Percentiles rank a stretch among this genome's conserved stretches.
Evolutionary conservation across 2,113 vertebrate genomes (phyloP).

Genomic region (Onychorhynchus coronatus): DNA sequence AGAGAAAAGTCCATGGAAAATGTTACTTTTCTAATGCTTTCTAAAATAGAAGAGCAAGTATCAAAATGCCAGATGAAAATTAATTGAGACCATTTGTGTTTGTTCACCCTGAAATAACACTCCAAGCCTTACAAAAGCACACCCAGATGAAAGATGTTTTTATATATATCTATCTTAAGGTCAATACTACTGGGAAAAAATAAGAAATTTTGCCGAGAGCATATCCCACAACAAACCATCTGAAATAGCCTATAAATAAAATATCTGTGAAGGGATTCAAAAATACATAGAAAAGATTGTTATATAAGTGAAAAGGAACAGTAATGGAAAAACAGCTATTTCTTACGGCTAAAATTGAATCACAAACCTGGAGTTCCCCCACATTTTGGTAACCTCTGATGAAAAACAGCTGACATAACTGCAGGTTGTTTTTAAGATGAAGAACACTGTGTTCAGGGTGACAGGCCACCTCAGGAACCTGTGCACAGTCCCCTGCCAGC

Average conservation of each 20-base stretch:
- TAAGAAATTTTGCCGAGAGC: constrained; percentile 55
- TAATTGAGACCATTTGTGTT: constrained; percentile 38
- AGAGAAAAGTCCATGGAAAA: constrained; percentile 46
- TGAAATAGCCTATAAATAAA: constrained; percentile 75
- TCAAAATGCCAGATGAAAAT: constrained; percentile 34
- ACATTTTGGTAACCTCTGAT: constrained; percentile 50
- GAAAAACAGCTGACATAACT: neutral
- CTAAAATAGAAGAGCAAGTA: neutral
- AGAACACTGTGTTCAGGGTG: neutral
- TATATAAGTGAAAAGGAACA: constrained; percentile 36
- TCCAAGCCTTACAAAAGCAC: constrained; percentile 42
- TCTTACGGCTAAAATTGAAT: constrained; percentile 57
- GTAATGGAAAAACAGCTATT: constrained; percentile 61
- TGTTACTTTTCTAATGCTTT: neutral
- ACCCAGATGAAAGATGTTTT: constrained; percentile 32
- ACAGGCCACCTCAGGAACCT: neutral
- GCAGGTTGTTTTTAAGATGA: neutral
- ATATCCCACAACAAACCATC: constrained; percentile 64
- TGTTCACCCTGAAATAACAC: constrained; percentile 32
- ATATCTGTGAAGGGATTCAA: constrained; percentile 52
- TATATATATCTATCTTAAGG: neutral
- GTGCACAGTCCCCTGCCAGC: neutral
- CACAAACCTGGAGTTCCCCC: constrained; percentile 53
- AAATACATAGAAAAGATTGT: constrained; percentile 57
- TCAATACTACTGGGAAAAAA: constrained; percentile 43